phyloP scores from a whole-genome alignment of 1,140 invertebrate genomes.

The Drepana arcuata region DNA sequence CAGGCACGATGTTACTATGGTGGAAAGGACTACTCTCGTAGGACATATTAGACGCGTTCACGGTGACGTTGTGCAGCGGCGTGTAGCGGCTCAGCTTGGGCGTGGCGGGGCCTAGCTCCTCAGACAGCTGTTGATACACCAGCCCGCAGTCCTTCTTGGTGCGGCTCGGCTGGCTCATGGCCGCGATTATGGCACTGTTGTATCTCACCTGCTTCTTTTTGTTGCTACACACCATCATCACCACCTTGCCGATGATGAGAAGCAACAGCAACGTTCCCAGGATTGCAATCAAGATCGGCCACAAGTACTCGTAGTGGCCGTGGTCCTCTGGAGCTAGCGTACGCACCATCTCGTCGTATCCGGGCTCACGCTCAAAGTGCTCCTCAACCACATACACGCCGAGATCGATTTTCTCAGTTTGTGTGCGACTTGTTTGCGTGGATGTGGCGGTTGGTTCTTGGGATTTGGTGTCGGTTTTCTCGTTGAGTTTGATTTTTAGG shows the following conservation, averaged over 20 bases:
- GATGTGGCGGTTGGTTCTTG: background rate
- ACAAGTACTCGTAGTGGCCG: conserved; percentile 62
- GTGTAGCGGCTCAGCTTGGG: conserved; percentile 74
- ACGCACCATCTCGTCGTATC: too few relatives aligned
- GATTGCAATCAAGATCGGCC: conserved; percentile 64
- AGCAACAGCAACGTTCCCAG: conserved; percentile 62
- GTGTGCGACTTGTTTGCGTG: conserved; percentile 8
- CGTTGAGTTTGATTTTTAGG: conserved; percentile 48
- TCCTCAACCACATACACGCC: background rate
- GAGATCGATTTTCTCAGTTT: background rate
- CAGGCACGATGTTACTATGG: conserved; percentile 76
- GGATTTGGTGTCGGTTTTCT: conserved; percentile 29
- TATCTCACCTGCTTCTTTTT: conserved; percentile 70
- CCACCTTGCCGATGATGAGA: conserved; percentile 65
- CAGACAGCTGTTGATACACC: conserved; percentile 74
- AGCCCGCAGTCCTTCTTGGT: conserved; percentile 69
- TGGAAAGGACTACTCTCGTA: conserved; percentile 77
- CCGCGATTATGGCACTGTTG: conserved; percentile 69
- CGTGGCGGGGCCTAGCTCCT: conserved; percentile 73
- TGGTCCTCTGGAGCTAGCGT: too few relatives aligned
- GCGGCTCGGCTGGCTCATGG: conserved; percentile 52
- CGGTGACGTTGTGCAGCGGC: conserved; percentile 67
- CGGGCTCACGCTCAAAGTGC: conserved; percentile 37
- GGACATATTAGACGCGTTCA: conserved; percentile 71
- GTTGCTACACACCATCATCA: conserved; percentile 62